Conservation (phyloP, 2,888 invertebrate genomes). For the Erynnis tages region DNA sequence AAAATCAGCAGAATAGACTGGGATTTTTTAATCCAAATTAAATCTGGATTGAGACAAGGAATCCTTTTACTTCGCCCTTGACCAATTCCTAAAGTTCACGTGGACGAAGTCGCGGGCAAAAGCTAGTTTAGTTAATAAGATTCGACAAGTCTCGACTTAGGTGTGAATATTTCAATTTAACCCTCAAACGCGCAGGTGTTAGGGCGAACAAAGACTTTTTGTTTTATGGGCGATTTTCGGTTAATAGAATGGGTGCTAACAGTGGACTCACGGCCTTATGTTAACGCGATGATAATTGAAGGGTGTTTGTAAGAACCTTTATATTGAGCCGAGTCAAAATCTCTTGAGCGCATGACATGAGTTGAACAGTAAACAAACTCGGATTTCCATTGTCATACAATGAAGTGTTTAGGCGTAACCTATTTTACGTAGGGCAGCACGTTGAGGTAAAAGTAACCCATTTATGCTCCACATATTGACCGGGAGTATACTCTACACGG, state of each 20-base stretch:
- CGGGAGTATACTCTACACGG: no score
- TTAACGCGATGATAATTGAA: slow-evolving; percentile 42
- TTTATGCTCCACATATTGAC: no score
- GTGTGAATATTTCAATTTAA: slow-evolving; percentile 44
- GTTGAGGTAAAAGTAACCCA: no score
- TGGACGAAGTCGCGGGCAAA: no score
- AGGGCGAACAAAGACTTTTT: slow-evolving; percentile 42
- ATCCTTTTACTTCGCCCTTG: no score
- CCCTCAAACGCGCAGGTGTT: slow-evolving; percentile 37
- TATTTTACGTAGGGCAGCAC: no score
- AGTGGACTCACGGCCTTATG: slow-evolving; percentile 37
- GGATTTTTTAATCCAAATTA: no score
- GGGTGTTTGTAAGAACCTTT: slow-evolving; percentile 35
- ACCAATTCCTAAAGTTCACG: no score
- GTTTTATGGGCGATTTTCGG: slow-evolving; percentile 39
- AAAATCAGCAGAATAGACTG: no score
- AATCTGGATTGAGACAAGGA: no score
- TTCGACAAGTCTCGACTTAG: slow-evolving; percentile 29
- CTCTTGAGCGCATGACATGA: background rate
- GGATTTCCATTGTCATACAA: background rate
- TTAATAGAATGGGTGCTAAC: slow-evolving; percentile 44
- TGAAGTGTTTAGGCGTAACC: background rate
- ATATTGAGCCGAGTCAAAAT: slow-evolving; percentile 14
- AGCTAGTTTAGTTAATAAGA: slow-evolving; percentile 21
- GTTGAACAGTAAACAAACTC: background rate